Evolutionary conservation across 2,888 invertebrate species (phyloP).

Genomic region (Quadriops clusia): DNA sequence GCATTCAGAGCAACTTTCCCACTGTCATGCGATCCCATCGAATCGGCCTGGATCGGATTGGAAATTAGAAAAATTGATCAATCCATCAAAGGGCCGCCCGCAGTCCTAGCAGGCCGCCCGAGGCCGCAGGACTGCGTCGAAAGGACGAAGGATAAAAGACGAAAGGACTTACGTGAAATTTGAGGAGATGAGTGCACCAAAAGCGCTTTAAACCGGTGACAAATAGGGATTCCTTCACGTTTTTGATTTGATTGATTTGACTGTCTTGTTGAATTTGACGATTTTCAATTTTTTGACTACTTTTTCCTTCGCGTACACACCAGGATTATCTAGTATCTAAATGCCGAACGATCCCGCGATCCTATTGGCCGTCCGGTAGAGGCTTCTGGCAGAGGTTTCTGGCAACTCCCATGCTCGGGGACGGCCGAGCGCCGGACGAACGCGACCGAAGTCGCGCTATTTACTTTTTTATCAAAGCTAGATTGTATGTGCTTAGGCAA

Average conservation of each 20-base stretch:
- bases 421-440: no score
- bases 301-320: conserved; percentile 26
- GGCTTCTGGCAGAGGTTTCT: conserved; percentile 39
- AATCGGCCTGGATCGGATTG: no score
- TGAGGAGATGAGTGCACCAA: conserved; percentile 25
- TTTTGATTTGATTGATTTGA: conserved; percentile 27
- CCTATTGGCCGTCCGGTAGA: conserved; percentile 29
- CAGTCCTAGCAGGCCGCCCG: conserved; percentile 5
- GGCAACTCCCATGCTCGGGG: conserved; percentile 21
- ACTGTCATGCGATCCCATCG: no score
- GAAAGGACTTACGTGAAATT: conserved; percentile 35
- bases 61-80: no score
- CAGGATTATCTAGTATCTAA: no score
- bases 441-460: no score
- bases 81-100: no score
- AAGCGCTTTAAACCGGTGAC: conserved; percentile 13
- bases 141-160: no score
- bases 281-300: conserved; percentile 33
- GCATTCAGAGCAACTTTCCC: no score
- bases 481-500: no score
- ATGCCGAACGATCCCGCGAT: conserved; percentile 22
- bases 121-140: no score
- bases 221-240: conserved; percentile 20
- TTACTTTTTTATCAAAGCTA: no score
- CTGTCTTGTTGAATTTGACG: conserved; percentile 31